Conservation (phyloP, 2,113 vertebrate species). For the Pelmatolapia mariae region DNA sequence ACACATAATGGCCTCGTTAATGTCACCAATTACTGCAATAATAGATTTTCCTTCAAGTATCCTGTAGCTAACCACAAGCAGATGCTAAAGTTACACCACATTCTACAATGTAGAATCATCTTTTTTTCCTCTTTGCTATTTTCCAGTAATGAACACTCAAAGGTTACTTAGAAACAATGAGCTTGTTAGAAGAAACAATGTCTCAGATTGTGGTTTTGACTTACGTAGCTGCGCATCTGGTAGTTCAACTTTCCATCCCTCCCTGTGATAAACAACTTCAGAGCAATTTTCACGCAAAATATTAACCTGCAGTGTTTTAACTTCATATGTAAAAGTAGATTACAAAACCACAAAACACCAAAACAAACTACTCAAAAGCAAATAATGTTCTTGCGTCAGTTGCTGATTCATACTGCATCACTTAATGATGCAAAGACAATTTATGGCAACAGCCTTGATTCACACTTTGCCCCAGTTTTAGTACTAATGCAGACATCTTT, state of each 20-base stretch:
- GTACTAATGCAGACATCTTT: background rate
- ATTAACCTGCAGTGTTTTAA: background rate
- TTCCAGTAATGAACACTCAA: background rate
- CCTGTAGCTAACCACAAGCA: background rate
- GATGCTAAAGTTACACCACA: background rate
- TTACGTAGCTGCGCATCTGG: background rate
- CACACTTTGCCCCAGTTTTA: background rate
- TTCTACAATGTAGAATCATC: background rate
- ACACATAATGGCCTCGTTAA: background rate
- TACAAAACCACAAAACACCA: background rate
- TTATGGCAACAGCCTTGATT: background rate
- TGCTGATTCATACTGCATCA: background rate
- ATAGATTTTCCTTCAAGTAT: background rate
- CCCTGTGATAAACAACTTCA: background rate
- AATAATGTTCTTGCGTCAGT: background rate
- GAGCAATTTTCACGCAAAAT: fast-evolving
- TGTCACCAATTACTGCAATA: background rate
- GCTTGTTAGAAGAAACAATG: background rate
- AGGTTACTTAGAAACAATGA: background rate
- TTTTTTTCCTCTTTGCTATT: background rate
- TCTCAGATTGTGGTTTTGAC: background rate
- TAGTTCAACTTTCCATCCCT: background rate
- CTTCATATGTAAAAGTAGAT: background rate
- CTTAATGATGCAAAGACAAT: background rate
- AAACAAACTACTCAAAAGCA: background rate